Conservation (phyloP, 2,113 vertebrate genomes). For the Clupea harengus region DNA sequence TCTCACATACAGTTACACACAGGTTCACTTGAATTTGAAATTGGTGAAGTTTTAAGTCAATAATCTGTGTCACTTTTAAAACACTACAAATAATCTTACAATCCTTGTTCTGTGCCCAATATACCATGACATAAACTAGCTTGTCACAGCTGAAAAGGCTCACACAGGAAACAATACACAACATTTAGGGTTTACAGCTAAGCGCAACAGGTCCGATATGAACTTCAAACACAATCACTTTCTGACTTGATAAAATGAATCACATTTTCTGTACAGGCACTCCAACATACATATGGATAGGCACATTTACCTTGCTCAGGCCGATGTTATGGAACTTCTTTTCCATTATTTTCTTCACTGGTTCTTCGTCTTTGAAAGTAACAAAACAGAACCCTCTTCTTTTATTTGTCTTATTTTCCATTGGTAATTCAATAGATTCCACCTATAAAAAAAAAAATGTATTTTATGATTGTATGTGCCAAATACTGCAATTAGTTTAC, state of each 20-base stretch:
- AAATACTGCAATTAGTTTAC: not conserved
- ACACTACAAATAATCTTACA: no score
- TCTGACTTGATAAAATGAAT: not conserved
- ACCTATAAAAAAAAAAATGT: constrained; percentile 70
- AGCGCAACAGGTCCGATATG: not conserved
- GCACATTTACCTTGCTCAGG: constrained; percentile 86
- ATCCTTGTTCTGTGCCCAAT: not conserved
- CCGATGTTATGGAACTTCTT: constrained; percentile 99
- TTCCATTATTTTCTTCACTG: constrained; percentile 97
- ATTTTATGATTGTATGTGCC: not conserved
- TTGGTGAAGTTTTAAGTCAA: no score
- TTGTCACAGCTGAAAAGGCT: not conserved
- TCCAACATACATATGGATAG: not conserved
- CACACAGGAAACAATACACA: not conserved
- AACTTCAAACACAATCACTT: not conserved
- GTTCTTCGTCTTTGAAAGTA: constrained; percentile 95
- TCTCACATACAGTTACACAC: no score
- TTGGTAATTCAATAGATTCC: constrained; percentile 95
- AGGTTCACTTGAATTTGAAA: no score
- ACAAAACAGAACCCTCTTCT: constrained; percentile 98
- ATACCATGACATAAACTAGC: not conserved
- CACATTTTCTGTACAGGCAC: not conserved
- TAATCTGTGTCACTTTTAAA: no score
- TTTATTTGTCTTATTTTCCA: constrained; percentile 99
- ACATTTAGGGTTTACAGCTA: not conserved